Evolutionary conservation across 35 echinoderm and acorn worm genomes (phyloP), one percentile per base, ranked within the genome.

Genomic region (Amphiura filiformis): DNA sequence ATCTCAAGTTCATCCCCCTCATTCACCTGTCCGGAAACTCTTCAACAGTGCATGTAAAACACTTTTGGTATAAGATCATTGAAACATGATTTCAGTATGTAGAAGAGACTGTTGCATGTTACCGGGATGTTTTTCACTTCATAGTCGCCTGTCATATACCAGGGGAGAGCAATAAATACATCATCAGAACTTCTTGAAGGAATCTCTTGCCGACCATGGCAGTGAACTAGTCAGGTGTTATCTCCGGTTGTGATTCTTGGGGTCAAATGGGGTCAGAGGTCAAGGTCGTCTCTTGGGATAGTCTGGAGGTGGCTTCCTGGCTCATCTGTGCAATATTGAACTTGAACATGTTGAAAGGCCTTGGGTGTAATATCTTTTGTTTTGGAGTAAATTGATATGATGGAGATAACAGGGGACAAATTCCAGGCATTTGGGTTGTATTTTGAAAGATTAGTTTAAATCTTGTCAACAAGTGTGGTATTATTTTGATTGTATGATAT

Each of bases 271-370:
- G 61, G 61, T 70, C 61, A 70, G 26, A n/a, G 61, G 61, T 70
- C 61, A 70, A 70, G 61, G 61, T 70, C 61, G 61, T 70, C 61
- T 70, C 61, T 70, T 70, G 61, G 61, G 61, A 70, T 70, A 70
- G 61, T 70, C 11, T 70, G 28, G 61, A 70, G 28, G 61, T 70
- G 15, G 61, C 61, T 70, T n/a, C 26, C 26, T 70, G 61, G 26
- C 15, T 70, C 61, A 70, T 70, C 61, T 70, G 26, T 70, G n/a
- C n/a, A n/a, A n/a, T n/a, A n/a, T n/a, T n/a, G n/a, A n/a, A n/a
- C n/a, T n/a, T n/a, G n/a, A n/a, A n/a, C n/a, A n/a, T n/a, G n/a
- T n/a, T n/a, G n/a, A 47, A 47, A 13, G 61, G 61, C 28, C 28
- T 70, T 70, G 61, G 7, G 2, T 70, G 26, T 9, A 47, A 17